phyloP scores from a whole-genome alignment of 2,888 invertebrate species.

The Hyles lineata region DNA sequence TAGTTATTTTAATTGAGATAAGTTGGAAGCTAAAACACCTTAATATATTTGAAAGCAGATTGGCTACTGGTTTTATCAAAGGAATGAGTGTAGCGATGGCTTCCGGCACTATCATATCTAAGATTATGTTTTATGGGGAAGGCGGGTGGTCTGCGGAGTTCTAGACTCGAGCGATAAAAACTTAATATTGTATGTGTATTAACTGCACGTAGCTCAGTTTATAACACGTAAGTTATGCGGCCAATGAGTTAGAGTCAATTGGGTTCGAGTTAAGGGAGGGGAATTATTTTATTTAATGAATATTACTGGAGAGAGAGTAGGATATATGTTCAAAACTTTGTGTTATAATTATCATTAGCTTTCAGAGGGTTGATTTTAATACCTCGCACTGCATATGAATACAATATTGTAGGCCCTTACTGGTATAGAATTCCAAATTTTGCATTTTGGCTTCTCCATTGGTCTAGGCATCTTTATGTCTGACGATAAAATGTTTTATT shows the following conservation, averaged over 20 bases:
- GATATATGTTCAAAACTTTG: too few relatives aligned
- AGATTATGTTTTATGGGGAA: conserved; percentile 28
- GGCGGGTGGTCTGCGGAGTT: conserved; percentile 18
- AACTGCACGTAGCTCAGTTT: neutral
- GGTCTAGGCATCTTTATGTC: too few relatives aligned
- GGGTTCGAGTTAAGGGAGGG: neutral
- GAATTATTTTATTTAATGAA: neutral
- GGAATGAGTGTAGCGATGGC: neutral
- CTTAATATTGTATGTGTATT: neutral
- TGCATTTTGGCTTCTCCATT: too few relatives aligned
- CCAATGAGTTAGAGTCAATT: neutral
- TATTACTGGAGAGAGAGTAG: neutral
- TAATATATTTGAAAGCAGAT: neutral
- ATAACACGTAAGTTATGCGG: conserved; percentile 5
- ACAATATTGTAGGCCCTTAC: too few relatives aligned
- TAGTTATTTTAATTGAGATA: conserved; percentile 16
- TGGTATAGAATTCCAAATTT: too few relatives aligned
- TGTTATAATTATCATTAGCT: too few relatives aligned
- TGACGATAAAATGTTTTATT: too few relatives aligned
- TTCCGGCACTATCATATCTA: conserved; percentile 19
- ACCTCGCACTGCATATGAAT: too few relatives aligned
- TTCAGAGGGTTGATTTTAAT: too few relatives aligned
- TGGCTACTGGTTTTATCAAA: conserved; percentile 22
- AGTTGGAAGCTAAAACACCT: neutral
- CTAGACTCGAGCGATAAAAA: neutral